phyloP scores from a whole-genome alignment of 2,888 invertebrate species.

The Lasioglossum vierecki region DNA sequence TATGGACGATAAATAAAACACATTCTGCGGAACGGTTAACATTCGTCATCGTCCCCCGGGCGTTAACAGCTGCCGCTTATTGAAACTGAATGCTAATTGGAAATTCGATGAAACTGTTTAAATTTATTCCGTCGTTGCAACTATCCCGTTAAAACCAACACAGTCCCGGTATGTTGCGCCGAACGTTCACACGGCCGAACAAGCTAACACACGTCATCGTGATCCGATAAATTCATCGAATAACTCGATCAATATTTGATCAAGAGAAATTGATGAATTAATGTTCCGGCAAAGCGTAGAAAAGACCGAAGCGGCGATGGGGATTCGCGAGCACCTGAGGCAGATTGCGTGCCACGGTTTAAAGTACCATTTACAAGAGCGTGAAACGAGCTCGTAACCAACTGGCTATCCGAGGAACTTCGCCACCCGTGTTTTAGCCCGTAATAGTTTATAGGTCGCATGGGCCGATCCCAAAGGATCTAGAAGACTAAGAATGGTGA shows the following conservation, averaged over 20 bases:
- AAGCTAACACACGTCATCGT: neutral
- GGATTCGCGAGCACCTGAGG: neutral
- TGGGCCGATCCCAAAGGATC: neutral
- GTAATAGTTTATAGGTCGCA: constrained; percentile 12
- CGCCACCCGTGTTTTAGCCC: neutral
- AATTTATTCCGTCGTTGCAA: neutral
- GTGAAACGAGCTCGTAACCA: constrained; percentile 42
- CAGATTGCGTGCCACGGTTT: constrained; percentile 7
- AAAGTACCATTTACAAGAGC: constrained; percentile 20
- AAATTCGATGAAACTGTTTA: neutral
- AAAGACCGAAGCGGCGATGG: neutral
- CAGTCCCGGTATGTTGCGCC: neutral
- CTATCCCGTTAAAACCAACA: neutral
- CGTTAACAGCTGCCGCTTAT: neutral
- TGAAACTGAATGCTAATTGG: constrained; percentile 27
- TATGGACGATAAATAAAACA: neutral
- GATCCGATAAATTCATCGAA: neutral
- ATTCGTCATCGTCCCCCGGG: constrained; percentile 3
- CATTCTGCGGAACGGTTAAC: neutral
- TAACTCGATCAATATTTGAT: neutral
- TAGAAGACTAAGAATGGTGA: too few relatives aligned
- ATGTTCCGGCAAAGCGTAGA: neutral
- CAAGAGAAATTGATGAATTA: neutral
- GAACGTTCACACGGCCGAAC: neutral
- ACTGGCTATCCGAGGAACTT: constrained; percentile 2